Evolutionary conservation across 2,888 invertebrate genomes (phyloP).

Genomic region (Cephus nigrinus): DNA sequence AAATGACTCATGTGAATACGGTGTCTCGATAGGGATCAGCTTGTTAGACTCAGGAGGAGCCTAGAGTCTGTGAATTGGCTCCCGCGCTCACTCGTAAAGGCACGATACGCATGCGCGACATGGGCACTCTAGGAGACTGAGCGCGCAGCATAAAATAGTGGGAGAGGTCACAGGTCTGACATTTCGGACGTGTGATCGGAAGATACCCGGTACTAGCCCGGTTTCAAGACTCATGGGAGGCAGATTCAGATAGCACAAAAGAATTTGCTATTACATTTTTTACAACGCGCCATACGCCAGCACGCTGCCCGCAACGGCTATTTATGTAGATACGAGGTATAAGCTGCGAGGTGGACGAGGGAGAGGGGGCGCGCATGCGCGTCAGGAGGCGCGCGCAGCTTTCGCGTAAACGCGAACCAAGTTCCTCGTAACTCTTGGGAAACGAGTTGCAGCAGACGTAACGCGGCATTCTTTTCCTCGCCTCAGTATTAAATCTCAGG

Average conservation of each 20-base stretch:
- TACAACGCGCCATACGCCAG: neutral
- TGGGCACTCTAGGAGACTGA: neutral
- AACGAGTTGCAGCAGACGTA: neutral
- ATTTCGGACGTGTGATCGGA: constrained; percentile 58
- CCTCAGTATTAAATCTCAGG: neutral
- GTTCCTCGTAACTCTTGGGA: neutral
- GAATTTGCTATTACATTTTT: constrained; percentile 22
- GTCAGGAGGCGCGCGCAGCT: neutral
- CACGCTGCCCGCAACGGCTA: neutral
- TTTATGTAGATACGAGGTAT: neutral
- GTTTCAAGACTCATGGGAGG: constrained; percentile 28
- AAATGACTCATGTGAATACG: constrained; percentile 56
- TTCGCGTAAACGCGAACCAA: neutral
- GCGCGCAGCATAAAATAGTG: constrained; percentile 39
- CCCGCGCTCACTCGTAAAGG: neutral
- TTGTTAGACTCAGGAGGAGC: constrained; percentile 55
- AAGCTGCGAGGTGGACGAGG: neutral
- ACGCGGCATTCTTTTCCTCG: neutral
- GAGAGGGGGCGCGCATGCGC: neutral
- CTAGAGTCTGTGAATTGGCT: constrained; percentile 36
- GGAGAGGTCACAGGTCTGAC: constrained; percentile 55
- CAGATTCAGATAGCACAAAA: constrained; percentile 37
- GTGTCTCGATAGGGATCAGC: constrained; percentile 59
- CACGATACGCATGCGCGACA: neutral
- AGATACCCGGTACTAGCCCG: constrained; percentile 37